These are phyloP conservation scores for Hirtodrosophila alboralis DNA, from an alignment of 2,888 invertebrate species.

Conservation along the genomic window DNA sequence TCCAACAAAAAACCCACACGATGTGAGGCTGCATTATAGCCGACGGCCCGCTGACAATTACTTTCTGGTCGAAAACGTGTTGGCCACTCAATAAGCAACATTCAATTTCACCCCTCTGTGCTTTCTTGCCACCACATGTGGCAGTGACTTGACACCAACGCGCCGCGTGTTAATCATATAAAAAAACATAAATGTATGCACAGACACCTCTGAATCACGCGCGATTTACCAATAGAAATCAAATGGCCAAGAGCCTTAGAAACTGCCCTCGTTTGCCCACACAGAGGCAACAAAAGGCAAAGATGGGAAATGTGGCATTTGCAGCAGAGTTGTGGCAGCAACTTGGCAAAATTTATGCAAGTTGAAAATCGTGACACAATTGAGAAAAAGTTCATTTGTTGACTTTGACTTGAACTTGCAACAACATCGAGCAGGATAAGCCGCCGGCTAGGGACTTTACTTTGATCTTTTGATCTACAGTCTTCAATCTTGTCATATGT, in stretches of 20 bases:
- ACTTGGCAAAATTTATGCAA: conserved; percentile 71
- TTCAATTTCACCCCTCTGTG: neutral
- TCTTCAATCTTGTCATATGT: conserved; percentile 42
- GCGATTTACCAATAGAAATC: conserved; percentile 47
- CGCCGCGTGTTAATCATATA: conserved; percentile 53
- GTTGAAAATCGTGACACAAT: conserved; percentile 79
- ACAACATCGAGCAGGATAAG: neutral
- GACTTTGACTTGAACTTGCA: conserved; percentile 28
- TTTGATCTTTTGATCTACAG: conserved; percentile 44
- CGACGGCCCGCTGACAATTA: conserved; percentile 57
- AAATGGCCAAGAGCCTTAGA: conserved; percentile 53
- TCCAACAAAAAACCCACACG: conserved; percentile 40
- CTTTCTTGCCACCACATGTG: neutral
- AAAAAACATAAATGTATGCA: conserved; percentile 49
- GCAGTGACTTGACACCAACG: conserved; percentile 57
- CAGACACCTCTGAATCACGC: conserved; percentile 67
- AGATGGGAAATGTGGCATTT: conserved; percentile 3
- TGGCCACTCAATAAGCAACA: conserved; percentile 49
- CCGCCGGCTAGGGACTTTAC: conserved; percentile 24
- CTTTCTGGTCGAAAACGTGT: conserved; percentile 44
- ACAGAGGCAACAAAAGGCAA: conserved; percentile 32
- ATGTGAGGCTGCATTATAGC: conserved; percentile 18
- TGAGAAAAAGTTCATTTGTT: conserved; percentile 68
- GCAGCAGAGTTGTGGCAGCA: conserved; percentile 2
- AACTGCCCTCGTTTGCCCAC: conserved; percentile 41